Evolutionary conservation across 2,888 invertebrate genomes (phyloP).

Genomic region (Nipponacmea schrenckii): DNA sequence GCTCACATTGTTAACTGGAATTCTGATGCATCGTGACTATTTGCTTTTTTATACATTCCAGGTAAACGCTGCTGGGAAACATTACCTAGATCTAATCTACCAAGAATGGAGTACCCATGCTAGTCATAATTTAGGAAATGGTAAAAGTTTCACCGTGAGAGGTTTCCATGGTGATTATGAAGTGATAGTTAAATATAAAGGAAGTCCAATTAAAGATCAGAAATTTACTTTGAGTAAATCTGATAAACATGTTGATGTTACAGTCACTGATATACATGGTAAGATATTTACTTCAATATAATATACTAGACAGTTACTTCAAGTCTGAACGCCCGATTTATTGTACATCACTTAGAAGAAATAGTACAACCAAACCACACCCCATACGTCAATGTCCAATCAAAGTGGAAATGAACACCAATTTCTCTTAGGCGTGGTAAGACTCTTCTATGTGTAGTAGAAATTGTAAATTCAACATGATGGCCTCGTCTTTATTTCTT

Average conservation of each 20-base stretch:
- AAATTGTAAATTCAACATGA: no score
- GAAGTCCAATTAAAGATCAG: constrained; percentile 17
- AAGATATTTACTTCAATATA: background rate
- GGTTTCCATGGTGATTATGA: constrained; percentile 40
- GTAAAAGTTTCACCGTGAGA: constrained; percentile 24
- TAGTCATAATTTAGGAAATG: background rate
- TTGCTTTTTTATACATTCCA: constrained; percentile 12
- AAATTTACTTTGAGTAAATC: constrained; percentile 21
- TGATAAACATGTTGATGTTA: background rate
- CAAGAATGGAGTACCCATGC: constrained; percentile 38
- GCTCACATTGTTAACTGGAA: no score
- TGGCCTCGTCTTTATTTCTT: background rate
- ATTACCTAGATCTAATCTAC: constrained; percentile 29
- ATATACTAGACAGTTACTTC: background rate
- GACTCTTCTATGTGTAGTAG: background rate
- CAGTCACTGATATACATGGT: constrained; percentile 3
- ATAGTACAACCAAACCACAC: background rate
- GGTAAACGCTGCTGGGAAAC: constrained; percentile 33
- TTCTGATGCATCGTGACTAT: no score
- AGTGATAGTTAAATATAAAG: constrained; percentile 31
- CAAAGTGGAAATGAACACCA: no score
- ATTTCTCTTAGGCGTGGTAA: background rate
- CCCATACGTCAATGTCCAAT: no score
- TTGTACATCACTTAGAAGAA: no score
- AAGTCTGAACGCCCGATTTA: no score